Evolutionary conservation across 2,888 invertebrate species (phyloP), one percentile per base, ranked within the genome.

Genomic region (Drosophila neotestacea): DNA sequence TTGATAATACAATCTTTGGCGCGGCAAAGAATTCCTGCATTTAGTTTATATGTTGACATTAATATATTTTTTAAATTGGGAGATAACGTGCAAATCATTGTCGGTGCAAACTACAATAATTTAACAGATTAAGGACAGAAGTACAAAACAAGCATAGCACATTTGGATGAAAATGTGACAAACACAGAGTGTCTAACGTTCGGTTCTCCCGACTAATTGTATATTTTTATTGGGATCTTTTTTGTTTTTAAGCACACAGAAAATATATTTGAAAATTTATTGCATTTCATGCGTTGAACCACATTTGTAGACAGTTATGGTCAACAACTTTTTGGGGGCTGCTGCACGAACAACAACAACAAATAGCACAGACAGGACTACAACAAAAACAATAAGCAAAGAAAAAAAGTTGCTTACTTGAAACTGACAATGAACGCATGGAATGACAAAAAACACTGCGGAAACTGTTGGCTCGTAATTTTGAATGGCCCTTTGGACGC

Each of bases 391-490:
- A 61, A 67, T 42, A 48, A 59, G 38, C 65, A 72, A 51, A 62
- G 60, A 65, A 67, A 47, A 79, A 79, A 87, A 85, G 77, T 86
- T 84, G 79, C 85, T 85, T 83, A 87, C 85, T 86, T 86, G 75
- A 81, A 85, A 79, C 87, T 86, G 86, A 86, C 88, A 86, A 86
- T 88, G 85, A 86, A 83, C 77, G 86, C 80, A 82, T 87, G 82
- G 83, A 87, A 81, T 87, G 85, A 81, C 85, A 87, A 86, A 87
- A 86, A 85, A 81, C 85, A 84, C 58, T 85, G 77, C 78, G 88
- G 74, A 86, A 88, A 88, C 82, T 85, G 85, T 85, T 77, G 81
- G 84, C 79, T 86, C 85, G 79, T 85, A 85, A 84, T 86, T 85
- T 79, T 84, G 74, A 86, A 84, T 79, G 79, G 84, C 71, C 79